These are phyloP conservation scores for Pyrocoelia pectoralis DNA, from an alignment of 2,888 invertebrate genomes.

Conservation along the genomic window DNA sequence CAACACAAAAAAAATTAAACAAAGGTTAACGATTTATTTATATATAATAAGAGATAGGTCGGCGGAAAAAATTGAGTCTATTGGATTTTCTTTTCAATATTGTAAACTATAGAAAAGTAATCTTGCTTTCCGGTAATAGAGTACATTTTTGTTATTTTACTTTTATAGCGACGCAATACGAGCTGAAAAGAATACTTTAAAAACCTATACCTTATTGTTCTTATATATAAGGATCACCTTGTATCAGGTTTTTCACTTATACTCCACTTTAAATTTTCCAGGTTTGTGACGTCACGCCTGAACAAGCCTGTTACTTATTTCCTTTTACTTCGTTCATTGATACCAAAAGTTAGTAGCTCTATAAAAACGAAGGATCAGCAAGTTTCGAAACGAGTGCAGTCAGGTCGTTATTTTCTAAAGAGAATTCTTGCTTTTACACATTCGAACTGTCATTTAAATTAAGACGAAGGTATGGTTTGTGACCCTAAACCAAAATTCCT, in stretches of 20 bases:
- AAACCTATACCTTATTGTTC: background rate
- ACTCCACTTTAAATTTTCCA: background rate
- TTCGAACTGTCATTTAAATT: conserved; percentile 18
- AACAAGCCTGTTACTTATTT: conserved; percentile 17
- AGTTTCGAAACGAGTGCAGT: conserved; percentile 20
- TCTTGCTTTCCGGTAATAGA: background rate
- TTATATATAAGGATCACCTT: background rate
- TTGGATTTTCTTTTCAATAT: no score
- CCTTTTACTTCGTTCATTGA: conserved; percentile 18
- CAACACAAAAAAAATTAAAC: no score
- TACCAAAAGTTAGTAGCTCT: conserved; percentile 20
- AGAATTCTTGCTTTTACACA: conserved; percentile 21
- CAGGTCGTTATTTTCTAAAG: conserved; percentile 12
- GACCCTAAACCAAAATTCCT: conserved; percentile 20
- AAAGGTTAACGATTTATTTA: no score
- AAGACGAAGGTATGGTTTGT: conserved; percentile 13
- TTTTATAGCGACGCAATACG: background rate
- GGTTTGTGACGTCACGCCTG: no score
- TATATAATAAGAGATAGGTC: no score
- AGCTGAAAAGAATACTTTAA: background rate
- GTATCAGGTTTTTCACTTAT: background rate
- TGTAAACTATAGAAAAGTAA: background rate
- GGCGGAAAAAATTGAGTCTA: no score
- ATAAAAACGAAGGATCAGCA: conserved; percentile 23
- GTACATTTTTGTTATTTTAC: background rate